phyloP scores from a whole-genome alignment of 2,797 vertebrate genomes.

The Pagetopsis macropterus region DNA sequence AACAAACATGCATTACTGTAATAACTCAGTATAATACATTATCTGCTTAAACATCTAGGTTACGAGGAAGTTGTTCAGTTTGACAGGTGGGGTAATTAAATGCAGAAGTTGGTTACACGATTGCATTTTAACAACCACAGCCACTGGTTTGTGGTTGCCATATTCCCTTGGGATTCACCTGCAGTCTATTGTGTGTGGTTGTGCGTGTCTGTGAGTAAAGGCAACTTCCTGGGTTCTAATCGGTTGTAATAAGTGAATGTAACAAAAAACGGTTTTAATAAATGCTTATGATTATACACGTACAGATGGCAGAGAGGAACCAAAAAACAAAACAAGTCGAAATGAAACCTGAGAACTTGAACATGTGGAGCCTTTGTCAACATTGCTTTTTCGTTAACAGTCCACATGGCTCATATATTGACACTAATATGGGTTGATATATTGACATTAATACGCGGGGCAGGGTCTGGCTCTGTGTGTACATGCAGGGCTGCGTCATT shows the following conservation, averaged over 20 bases:
- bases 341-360: slow-evolving; percentile 43
- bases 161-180: slow-evolving; percentile 43
- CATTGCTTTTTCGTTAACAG: slow-evolving; percentile 11
- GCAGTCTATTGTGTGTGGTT: slow-evolving; percentile 28
- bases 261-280: not conserved
- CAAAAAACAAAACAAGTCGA: slow-evolving; percentile 25
- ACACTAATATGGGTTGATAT: slow-evolving; percentile 23
- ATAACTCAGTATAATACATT: not conserved
- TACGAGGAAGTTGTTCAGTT: not conserved
- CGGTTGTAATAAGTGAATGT: not conserved
- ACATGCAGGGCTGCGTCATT: slow-evolving; percentile 67
- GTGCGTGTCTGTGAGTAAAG: slow-evolving; percentile 5
- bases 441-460: slow-evolving; percentile 32
- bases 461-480: slow-evolving; percentile 48
- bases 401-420: slow-evolving; percentile 24
- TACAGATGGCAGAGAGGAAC: not conserved
- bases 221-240: not conserved
- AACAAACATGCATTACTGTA: not conserved
- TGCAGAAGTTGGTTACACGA: slow-evolving; percentile 24
- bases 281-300: not conserved
- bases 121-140: slow-evolving; percentile 17
- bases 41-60: too few species aligned
- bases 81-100: slow-evolving; percentile 7
- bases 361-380: slow-evolving; percentile 49
- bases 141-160: slow-evolving; percentile 12